Base-by-base conservation (phyloP, 1,140 invertebrate genomes). In the Telenomus remus region DNA sequence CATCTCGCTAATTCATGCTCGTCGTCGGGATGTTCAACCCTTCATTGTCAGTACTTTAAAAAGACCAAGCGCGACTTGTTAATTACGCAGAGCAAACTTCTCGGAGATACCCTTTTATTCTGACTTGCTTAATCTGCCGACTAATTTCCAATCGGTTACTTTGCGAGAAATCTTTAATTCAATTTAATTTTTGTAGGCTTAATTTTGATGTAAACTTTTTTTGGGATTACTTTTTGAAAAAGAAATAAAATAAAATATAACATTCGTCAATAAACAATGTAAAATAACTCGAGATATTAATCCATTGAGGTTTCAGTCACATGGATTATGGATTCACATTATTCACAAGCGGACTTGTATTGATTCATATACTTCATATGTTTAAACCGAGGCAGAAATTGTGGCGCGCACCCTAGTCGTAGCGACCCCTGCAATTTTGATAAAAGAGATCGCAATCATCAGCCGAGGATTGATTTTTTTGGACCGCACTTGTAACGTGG, bases 361-460 rank as follows among this genome's bases (percentile, higher is more conserved):
- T 71, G 74, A 76, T 76, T 71, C 47, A 71, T 66, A 76, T 76
- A 71, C 65, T 49, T 44, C 42, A 65, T 70, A 27, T 27, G 19
- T 27, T 27, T 27, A 27, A 27, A 27, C 2, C 19, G 6, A 27
- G 19, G 19, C 19, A 27, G 19, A 27, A 27, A 3, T 1, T 27
- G 19, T 27, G 19, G 19, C 19, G 43, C 39, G 51, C 71, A 44
- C 72, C 76, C 74, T 57, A 76, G 6, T 48, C 16, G 50, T 14
- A 35, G 43, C 68, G 55, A 60, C 77, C 72, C 72, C 60, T 69
- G 53, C 73, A 72, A 76, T 78, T 79, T 78, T 60, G 63, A 68
- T 60, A 57, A 61, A 61, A 64, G 66, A 72, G 79, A 80, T 80
- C 69, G 54, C 42, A 77, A 80, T 80, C 79, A 80, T 80, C 79